Base-by-base conservation (phyloP, 2,797 vertebrate species). In the Liparis tanakae region DNA sequence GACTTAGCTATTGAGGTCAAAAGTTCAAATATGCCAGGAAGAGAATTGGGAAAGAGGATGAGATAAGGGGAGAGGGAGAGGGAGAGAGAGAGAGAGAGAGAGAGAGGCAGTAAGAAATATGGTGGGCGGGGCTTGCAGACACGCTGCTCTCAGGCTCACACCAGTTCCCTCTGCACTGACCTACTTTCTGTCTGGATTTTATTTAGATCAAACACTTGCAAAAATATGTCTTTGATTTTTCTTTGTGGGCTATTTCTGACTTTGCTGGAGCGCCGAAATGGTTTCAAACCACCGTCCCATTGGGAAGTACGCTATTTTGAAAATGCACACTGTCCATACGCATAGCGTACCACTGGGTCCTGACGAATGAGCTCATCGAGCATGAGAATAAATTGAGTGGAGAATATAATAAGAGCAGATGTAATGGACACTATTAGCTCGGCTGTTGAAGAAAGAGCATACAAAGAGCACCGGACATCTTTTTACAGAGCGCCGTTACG, bases 161-260 rank as follows among this genome's bases (percentile, higher is more conserved):
- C 91, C 91, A 93, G 91, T 88, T 93, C 90, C 91, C 88, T 87
- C 83, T 90, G 87, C 78, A 61, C 85, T 94, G 93, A 94, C 94
- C 94, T 94, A 94, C 93, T 94, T 95, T 93, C 85, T 50, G 72
- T 81, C 87, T 81, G 89, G 87, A 91, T 90, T 92, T 92, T 91
- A 93, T 94, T 94, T 91, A 94, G 91, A 92, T 92, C 89, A 93
- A 93, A 92, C 85, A 90, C 67, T 74, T 87, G 80, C 81, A 89
- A 91, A 88, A 84, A 87, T 74, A 90, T 85, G 82, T 74, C 70
- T 90, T 93, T 85, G 84, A 90, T 89, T 92, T 89, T 81, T 80
- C 76, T 91, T 91, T 91, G 82, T 85, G 80, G 85, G 85, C 89
- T 93, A 89, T 93, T 93, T 87, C 83, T 90, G 88, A 91, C 83